Evolutionary conservation across 1,140 invertebrate species (phyloP).

Genomic region (Drosophila bipectinata): DNA sequence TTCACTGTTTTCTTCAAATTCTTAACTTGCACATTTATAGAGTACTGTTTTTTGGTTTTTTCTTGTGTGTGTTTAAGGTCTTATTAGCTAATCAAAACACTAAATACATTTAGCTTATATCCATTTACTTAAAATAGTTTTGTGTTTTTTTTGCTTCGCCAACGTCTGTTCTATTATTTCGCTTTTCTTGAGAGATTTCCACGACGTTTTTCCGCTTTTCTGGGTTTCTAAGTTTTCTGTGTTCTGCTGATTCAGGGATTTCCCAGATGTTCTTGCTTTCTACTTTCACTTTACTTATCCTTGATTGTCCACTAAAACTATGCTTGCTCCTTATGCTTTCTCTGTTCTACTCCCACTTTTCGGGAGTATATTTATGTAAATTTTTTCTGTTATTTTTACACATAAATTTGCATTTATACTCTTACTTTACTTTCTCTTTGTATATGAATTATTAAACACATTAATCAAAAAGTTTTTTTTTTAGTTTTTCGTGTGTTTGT

Average conservation of each 20-base stretch:
- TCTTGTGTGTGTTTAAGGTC: constrained; percentile 45
- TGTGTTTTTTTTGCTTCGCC: constrained; percentile 24
- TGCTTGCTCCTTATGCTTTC: constrained; percentile 61
- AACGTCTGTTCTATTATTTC: constrained; percentile 24
- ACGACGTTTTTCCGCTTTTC: constrained; percentile 12
- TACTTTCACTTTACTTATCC: constrained; percentile 51
- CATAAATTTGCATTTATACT: constrained; percentile 40
- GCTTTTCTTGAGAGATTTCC: neutral
- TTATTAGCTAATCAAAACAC: constrained; percentile 77
- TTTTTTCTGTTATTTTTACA: constrained; percentile 38
- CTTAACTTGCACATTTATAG: constrained; percentile 15
- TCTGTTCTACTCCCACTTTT: constrained; percentile 28
- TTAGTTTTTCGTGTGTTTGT: constrained; percentile 10
- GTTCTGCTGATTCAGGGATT: constrained; percentile 11
- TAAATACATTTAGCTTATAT: constrained; percentile 80
- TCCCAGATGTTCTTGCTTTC: constrained; percentile 20
- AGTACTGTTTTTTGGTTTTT: neutral
- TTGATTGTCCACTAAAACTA: constrained; percentile 81
- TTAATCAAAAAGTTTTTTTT: constrained; percentile 59
- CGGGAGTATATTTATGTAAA: constrained; percentile 15
- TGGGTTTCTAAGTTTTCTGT: neutral
- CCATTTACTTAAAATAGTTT: constrained; percentile 61
- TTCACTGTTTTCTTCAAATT: neutral
- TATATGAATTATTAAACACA: constrained; percentile 60
- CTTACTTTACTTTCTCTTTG: constrained; percentile 25